phyloP scores from a whole-genome alignment of 2,113 vertebrate species.

The Limanda limanda region DNA sequence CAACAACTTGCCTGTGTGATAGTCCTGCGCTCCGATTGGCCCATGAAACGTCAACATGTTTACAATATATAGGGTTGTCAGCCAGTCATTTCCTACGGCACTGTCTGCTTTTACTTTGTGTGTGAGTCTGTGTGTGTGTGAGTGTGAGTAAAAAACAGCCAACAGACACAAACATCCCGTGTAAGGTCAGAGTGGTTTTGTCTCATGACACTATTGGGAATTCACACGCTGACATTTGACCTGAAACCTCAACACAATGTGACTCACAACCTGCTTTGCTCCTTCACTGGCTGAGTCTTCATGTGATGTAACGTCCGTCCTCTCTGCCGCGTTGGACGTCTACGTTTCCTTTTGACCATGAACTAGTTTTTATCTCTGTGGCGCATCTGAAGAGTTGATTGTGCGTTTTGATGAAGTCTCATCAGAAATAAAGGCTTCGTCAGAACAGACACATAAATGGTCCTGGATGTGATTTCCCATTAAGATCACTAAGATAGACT shows the following conservation, averaged over 20 bases:
- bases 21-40: constrained; percentile 47
- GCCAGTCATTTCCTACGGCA: constrained; percentile 40
- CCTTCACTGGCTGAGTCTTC: neutral
- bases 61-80: constrained; percentile 67
- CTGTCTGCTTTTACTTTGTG: constrained; percentile 34
- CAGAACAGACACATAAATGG: no score
- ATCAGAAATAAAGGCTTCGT: neutral
- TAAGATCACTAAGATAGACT: no score
- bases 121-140: constrained; percentile 17
- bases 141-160: constrained; percentile 35
- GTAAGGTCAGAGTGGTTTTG: constrained; percentile 19
- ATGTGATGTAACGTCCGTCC: constrained; percentile 4
- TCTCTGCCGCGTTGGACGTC: constrained; percentile 21
- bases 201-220: constrained; percentile 61
- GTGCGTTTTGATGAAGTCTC: neutral
- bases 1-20: constrained; percentile 53
- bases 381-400: neutral
- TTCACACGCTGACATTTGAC: constrained; percentile 41
- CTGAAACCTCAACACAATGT: constrained; percentile 23
- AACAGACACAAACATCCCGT: constrained; percentile 57
- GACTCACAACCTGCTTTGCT: constrained; percentile 9
- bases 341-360: neutral
- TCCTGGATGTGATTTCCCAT: no score
- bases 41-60: constrained; percentile 55
- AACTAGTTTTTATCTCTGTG: no score